A percentile compares a stretch with the other conserved stretches of the same genome.
Evolutionary conservation across 2,888 invertebrate species (phyloP).

Genomic region (Xestoiulus laeticollis): DNA sequence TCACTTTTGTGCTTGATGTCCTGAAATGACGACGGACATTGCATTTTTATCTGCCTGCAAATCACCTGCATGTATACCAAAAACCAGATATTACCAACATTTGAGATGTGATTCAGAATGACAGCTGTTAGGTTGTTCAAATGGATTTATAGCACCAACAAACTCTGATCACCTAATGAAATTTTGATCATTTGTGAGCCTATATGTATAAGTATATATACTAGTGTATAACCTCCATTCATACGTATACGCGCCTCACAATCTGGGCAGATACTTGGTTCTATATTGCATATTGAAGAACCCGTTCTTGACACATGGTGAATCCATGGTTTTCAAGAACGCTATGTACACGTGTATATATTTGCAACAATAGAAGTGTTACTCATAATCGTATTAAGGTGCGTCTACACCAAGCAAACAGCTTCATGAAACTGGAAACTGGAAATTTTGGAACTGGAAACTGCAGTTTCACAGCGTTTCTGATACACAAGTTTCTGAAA

Average conservation of each 20-base stretch:
- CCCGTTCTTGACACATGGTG: not conserved
- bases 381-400: too few relatives aligned
- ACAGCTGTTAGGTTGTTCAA: constrained; percentile 10
- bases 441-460: too few relatives aligned
- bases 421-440: too few relatives aligned
- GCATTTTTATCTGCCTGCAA: not conserved
- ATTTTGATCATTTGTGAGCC: constrained; percentile 19
- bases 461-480: too few relatives aligned
- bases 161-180: constrained; percentile 32
- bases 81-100: constrained; percentile 25
- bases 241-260: not conserved
- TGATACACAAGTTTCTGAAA: too few relatives aligned
- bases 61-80: not conserved
- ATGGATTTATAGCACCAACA: constrained; percentile 29
- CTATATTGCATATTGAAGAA: not conserved
- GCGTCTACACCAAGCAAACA: too few relatives aligned
- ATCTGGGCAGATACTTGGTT: not conserved
- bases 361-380: too few relatives aligned
- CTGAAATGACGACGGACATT: constrained; percentile 29
- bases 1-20: constrained; percentile 31
- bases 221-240: not conserved
- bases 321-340: too few relatives aligned
- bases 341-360: too few relatives aligned
- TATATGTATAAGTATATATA: not conserved
- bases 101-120: not conserved